Evolutionary conservation across 2,113 vertebrate species (phyloP).

Genomic region (Phalacrocorax aristotelis): DNA sequence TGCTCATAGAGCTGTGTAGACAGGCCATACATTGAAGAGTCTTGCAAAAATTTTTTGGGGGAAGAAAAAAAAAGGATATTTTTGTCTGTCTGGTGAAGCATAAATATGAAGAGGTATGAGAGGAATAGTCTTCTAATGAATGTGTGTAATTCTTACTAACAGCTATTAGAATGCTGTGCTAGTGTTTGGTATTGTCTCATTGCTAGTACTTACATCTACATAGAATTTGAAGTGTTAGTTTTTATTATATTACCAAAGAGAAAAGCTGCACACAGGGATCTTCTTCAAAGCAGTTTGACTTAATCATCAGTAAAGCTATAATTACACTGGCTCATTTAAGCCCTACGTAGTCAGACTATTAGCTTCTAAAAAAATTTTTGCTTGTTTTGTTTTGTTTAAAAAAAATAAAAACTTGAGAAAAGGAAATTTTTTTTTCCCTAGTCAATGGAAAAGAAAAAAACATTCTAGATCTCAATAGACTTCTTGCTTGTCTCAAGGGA

Average conservation of each 20-base stretch:
- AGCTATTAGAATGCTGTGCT: not conserved
- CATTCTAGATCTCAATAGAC: fast-evolving
- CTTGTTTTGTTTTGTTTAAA: not conserved
- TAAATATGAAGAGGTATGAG: not conserved
- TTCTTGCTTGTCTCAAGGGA: not conserved
- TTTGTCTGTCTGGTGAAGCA: not conserved
- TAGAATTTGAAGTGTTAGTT: not conserved
- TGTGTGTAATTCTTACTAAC: not conserved
- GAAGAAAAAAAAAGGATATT: not conserved
- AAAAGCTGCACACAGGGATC: not conserved
- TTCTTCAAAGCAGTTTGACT: not conserved
- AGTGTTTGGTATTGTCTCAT: not conserved
- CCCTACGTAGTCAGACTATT: not conserved
- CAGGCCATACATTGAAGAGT: not conserved
- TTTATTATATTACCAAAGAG: not conserved
- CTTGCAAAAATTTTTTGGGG: not conserved
- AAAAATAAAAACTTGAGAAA: not conserved
- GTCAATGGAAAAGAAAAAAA: not conserved
- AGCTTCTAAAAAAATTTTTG: not conserved
- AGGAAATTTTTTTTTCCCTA: not conserved
- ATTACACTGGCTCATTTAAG: not conserved
- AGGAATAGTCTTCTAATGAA: not conserved
- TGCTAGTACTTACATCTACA: not conserved
- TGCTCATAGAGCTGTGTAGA: not conserved
- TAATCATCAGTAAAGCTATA: not conserved